phyloP scores from a whole-genome alignment of 2,797 vertebrate genomes.

The Sebastes steindachneri region DNA sequence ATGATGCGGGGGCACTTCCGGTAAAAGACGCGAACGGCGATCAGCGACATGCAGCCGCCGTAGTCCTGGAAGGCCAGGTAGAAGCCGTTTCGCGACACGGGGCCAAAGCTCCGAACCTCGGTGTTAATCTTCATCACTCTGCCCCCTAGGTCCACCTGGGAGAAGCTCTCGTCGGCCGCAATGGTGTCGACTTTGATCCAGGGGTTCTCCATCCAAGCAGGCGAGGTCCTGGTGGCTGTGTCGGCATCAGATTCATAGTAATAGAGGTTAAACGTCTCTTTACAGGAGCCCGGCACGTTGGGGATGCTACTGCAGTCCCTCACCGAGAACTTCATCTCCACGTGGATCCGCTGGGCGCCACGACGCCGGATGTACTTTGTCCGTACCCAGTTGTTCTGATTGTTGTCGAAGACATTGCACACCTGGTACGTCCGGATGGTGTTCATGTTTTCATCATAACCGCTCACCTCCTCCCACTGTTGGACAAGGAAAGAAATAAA shows the following conservation, averaged over 20 bases:
- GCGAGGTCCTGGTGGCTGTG: constrained; percentile 90
- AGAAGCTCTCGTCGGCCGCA: constrained; percentile 97
- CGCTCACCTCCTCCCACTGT: constrained; percentile 99
- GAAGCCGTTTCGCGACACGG: constrained; percentile 94
- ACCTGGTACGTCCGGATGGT: constrained; percentile 99
- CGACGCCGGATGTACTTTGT: constrained; percentile 95
- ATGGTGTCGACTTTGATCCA: constrained; percentile 99
- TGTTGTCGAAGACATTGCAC: constrained; percentile 97
- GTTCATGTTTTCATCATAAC: constrained; percentile 99
- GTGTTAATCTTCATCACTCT: constrained; percentile 99
- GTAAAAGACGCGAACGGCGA: constrained; percentile 95
- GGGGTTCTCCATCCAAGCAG: constrained; percentile 98
- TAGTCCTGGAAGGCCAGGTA: constrained; percentile 99
- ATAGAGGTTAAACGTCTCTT: constrained; percentile 99
- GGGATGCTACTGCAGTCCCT: constrained; percentile 99
- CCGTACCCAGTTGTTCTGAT: constrained; percentile 99
- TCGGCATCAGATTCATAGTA: constrained; percentile 95
- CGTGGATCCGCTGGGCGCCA: constrained; percentile 95
- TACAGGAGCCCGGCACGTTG: constrained; percentile 96
- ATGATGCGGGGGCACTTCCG: constrained; percentile 94
- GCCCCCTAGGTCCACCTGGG: constrained; percentile 95
- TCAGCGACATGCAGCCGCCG: constrained; percentile 97
- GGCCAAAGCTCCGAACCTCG: constrained; percentile 95
- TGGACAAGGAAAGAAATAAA: constrained; percentile 52
- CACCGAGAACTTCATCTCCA: constrained; percentile 99